Percentiles rank a stretch among this genome's conserved stretches.
Evolutionary conservation across 1,140 invertebrate genomes (phyloP).

Genomic region (Microplitis mediator): DNA sequence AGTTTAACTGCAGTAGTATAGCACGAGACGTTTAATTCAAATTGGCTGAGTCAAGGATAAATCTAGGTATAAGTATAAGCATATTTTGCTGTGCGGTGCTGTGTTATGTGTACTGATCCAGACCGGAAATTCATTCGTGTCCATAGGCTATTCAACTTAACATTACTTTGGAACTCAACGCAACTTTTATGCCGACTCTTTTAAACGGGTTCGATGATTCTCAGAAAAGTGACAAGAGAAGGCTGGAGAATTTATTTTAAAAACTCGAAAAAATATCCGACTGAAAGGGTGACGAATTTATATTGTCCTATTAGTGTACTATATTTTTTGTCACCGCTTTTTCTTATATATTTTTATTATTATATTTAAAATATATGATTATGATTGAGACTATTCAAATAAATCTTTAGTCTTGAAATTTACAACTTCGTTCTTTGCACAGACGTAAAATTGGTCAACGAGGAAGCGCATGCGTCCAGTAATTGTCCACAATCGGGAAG

Average conservation of each 20-base stretch:
- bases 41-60: constrained; percentile 23
- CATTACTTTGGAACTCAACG: background rate
- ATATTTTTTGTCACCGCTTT: background rate
- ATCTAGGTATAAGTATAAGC: background rate
- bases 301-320: background rate
- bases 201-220: constrained; percentile 21
- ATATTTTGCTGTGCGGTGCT: too few species aligned
- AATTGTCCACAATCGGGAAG: constrained; percentile 26
- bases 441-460: too few species aligned
- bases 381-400: background rate
- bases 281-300: background rate
- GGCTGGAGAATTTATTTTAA: background rate
- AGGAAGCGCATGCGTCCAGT: background rate
- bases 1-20: background rate
- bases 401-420: background rate
- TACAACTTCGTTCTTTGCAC: too few species aligned
- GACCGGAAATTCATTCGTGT: constrained; percentile 22
- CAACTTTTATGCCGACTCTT: background rate
- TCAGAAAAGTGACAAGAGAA: background rate
- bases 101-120: background rate
- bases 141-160: constrained; percentile 10
- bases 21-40: constrained; percentile 8
- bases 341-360: background rate
- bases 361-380: background rate
- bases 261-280: background rate